Percentiles rank a stretch among this genome's conserved stretches.
phyloP scores from a whole-genome alignment of 1,140 invertebrate genomes.

The Cydia amplana region DNA sequence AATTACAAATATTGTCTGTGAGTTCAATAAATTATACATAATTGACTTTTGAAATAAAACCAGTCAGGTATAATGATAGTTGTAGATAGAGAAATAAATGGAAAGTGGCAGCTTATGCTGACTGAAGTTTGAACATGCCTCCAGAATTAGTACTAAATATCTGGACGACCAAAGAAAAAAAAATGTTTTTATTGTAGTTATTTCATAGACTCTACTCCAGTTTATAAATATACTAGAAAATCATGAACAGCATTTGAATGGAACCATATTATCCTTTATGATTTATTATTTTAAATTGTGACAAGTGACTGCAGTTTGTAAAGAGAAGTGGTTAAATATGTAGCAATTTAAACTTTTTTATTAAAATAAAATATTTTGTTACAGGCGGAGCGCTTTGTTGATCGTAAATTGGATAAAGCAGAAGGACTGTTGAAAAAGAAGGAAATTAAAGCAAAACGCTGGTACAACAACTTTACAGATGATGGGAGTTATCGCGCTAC shows the following conservation, averaged over 20 bases:
- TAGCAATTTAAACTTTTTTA: neutral
- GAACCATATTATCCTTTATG: no score
- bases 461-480: conserved; percentile 85
- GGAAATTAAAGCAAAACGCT: conserved; percentile 83
- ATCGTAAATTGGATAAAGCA: conserved; percentile 88
- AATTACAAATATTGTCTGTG: conserved; percentile 48
- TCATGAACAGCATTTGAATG: no score
- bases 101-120: neutral
- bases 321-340: no score
- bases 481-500: conserved; percentile 83
- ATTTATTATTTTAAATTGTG: no score
- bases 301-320: no score
- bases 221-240: no score
- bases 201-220: no score
- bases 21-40: conserved; percentile 25
- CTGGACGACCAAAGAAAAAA: no score
- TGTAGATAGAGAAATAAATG: neutral
- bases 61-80: conserved; percentile 15
- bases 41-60: conserved; percentile 35
- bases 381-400: conserved; percentile 87
- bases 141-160: no score
- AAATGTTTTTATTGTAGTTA: no score
- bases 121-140: no score
- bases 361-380: conserved; percentile 58
- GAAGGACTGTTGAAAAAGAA: conserved; percentile 85